A percentile compares a stretch with the other conserved stretches of the same genome.
Conservation (phyloP, 2,113 vertebrate species). For the Atrichornis clamosus region DNA sequence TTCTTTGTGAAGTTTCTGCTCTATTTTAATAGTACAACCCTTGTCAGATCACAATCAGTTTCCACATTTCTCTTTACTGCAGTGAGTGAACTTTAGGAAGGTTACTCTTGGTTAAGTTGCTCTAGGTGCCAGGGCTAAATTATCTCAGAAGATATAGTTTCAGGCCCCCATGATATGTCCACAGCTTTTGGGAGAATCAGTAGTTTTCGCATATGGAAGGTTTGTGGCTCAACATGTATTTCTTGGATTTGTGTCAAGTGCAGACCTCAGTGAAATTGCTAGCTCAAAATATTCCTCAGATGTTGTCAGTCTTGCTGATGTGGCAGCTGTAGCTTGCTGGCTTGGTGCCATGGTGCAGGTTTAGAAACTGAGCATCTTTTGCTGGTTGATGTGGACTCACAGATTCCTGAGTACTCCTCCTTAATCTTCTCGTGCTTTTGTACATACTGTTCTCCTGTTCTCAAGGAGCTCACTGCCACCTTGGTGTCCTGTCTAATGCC, state of each 20-base stretch:
- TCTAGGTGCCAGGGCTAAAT: not conserved
- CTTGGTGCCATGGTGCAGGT: not conserved
- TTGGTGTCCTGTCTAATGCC: not conserved
- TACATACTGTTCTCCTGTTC: not conserved
- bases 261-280: not conserved
- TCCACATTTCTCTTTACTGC: not conserved
- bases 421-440: not conserved
- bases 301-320: conserved; percentile 12
- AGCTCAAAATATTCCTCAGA: not conserved
- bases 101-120: not conserved
- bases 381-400: not conserved
- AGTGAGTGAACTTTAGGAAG: not conserved
- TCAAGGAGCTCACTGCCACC: too few species aligned
- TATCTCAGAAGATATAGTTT: not conserved
- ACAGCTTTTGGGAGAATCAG: not conserved
- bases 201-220: conserved; percentile 6
- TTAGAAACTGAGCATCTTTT: not conserved
- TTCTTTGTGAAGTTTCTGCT: not conserved
- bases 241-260: conserved; percentile 4
- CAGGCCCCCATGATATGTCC: not conserved
- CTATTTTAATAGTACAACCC: not conserved
- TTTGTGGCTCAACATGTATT: conserved; percentile 10
- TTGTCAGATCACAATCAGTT: not conserved
- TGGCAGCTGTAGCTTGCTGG: not conserved
- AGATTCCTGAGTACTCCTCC: not conserved